Conservation (phyloP, 1,140 invertebrate genomes). For the Trialeurodes vaporariorum region DNA sequence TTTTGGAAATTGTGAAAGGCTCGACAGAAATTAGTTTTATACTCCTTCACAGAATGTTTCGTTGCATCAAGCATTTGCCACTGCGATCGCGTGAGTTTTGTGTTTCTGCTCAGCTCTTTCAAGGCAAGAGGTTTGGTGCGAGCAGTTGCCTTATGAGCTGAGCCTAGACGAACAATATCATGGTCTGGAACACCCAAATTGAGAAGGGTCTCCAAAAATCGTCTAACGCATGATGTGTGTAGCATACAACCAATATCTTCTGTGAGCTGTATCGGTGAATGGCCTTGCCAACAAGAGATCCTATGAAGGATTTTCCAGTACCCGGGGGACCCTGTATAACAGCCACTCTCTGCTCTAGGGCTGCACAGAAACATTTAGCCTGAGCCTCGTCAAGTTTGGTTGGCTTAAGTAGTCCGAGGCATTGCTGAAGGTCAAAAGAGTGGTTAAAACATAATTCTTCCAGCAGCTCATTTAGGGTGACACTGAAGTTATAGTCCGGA, state of each 20-base stretch:
- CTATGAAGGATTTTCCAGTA: constrained; percentile 67
- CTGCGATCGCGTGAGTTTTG: neutral
- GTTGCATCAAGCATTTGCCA: neutral
- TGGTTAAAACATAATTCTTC: neutral
- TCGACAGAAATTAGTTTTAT: neutral
- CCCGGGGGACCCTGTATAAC: constrained; percentile 70
- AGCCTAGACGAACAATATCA: constrained; percentile 53
- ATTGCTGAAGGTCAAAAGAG: neutral
- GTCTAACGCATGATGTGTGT: constrained; percentile 78
- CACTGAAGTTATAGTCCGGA: neutral
- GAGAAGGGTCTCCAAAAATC: constrained; percentile 66
- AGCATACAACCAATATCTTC: constrained; percentile 66
- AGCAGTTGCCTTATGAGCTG: constrained; percentile 36
- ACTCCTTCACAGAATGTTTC: neutral
- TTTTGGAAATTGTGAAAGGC: neutral
- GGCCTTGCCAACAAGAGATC: constrained; percentile 46
- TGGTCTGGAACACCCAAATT: constrained; percentile 44
- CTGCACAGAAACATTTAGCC: neutral
- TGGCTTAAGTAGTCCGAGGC: neutral
- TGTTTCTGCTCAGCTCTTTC: constrained; percentile 8
- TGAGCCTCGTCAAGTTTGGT: neutral
- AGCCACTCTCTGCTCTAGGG: constrained; percentile 22
- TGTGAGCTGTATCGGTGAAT: constrained; percentile 30
- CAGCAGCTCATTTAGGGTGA: neutral
- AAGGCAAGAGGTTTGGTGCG: constrained; percentile 6